Percentiles rank a stretch among this genome's conserved stretches.
These are phyloP conservation scores for Ceuthmochares aereus DNA, from an alignment of 2,113 vertebrate species.

Conservation along the genomic window DNA sequence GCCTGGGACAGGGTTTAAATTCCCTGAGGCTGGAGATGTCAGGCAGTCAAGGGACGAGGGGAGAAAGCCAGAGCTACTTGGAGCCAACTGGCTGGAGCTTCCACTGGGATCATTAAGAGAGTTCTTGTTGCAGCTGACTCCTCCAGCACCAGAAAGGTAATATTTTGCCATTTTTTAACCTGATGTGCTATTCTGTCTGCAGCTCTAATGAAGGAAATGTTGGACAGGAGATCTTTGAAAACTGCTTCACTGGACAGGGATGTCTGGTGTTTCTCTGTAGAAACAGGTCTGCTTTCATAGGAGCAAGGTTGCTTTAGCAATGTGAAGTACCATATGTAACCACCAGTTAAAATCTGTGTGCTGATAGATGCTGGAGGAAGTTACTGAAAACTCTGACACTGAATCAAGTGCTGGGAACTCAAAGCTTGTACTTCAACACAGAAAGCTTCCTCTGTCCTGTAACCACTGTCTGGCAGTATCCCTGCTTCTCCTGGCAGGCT, in stretches of 20 bases:
- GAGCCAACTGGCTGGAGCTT: not conserved
- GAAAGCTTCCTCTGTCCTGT: not conserved
- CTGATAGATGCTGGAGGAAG: not conserved
- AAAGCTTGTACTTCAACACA: not conserved
- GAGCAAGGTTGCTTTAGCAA: not conserved
- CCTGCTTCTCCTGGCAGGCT: not conserved
- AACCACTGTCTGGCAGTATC: not conserved
- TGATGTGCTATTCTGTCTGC: not conserved
- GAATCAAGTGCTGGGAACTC: not conserved
- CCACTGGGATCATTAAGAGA: not conserved
- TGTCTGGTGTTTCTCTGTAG: not conserved
- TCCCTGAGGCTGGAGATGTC: slow-evolving; percentile 15
- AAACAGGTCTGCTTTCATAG: not conserved
- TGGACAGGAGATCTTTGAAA: not conserved
- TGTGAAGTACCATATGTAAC: not conserved
- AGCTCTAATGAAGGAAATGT: not conserved
- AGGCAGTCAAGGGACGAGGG: slow-evolving; percentile 25
- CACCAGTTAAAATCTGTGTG: not conserved
- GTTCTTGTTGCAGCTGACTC: not conserved
- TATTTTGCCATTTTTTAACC: not conserved
- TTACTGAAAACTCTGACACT: not conserved
- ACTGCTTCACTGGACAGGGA: not conserved
- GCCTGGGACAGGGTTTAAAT: slow-evolving; percentile 79
- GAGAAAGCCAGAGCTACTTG: not conserved
- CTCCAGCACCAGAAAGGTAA: slow-evolving; percentile 59